Conservation (phyloP, 2,113 vertebrate species). For the Oryzias woworae region DNA sequence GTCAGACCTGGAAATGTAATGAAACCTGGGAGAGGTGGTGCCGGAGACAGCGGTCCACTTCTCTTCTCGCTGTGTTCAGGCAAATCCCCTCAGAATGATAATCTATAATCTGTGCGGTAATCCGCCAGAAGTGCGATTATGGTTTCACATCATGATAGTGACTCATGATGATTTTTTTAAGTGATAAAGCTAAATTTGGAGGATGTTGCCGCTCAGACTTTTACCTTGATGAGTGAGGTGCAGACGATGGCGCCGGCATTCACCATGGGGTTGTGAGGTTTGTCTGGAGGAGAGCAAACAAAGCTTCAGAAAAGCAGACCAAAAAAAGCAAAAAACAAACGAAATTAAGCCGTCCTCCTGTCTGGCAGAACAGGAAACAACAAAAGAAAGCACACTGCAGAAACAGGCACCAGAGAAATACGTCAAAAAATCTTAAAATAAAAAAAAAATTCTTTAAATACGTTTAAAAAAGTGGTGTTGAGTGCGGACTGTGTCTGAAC, state of each 20-base stretch:
- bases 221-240: conserved; percentile 98
- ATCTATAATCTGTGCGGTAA: conserved; percentile 55
- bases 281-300: conserved; percentile 78
- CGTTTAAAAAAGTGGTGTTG: too few relatives aligned
- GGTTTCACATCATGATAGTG: not conserved
- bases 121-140: conserved; percentile 28
- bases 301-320: conserved; percentile 16
- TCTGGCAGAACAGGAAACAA: too few relatives aligned
- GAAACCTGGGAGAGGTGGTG: not conserved
- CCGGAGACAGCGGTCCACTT: too few relatives aligned
- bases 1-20: conserved; percentile 23
- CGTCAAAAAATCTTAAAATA: too few relatives aligned
- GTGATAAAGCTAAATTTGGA: too few relatives aligned
- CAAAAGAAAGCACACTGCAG: too few relatives aligned
- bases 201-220: not conserved
- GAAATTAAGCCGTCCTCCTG: too few relatives aligned
- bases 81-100: conserved; percentile 65
- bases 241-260: conserved; percentile 98
- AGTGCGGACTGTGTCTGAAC: too few relatives aligned
- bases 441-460: too few relatives aligned
- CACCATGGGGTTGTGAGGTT: conserved; percentile 99
- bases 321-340: too few relatives aligned
- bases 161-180: not conserved
- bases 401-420: too few relatives aligned
- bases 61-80: conserved; percentile 15